These are phyloP conservation scores for Percopsis omiscomaycus DNA, from an alignment of 2,797 vertebrate genomes.

Conservation along the genomic window DNA sequence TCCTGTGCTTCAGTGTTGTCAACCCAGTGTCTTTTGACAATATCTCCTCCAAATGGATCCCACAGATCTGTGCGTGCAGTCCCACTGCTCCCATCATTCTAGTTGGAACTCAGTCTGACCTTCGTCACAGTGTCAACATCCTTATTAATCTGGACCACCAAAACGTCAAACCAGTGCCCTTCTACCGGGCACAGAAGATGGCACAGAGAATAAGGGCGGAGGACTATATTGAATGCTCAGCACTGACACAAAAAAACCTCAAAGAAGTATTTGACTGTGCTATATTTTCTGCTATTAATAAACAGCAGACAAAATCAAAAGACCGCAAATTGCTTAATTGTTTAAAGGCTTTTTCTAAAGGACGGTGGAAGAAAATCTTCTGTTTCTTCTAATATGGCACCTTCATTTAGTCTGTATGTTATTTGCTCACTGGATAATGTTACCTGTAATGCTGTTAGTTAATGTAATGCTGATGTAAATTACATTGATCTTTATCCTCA, in stretches of 20 bases:
- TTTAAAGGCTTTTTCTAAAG: slow-evolving; percentile 85
- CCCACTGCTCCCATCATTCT: slow-evolving; percentile 85
- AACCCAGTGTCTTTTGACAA: slow-evolving; percentile 92
- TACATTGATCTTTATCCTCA: too few species aligned
- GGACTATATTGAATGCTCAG: slow-evolving; percentile 91
- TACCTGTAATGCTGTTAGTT: too few species aligned
- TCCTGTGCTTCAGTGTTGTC: slow-evolving; percentile 95
- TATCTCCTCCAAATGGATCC: slow-evolving; percentile 92
- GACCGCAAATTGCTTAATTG: slow-evolving; percentile 83
- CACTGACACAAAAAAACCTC: slow-evolving; percentile 92
- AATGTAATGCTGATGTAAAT: too few species aligned
- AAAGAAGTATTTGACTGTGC: slow-evolving; percentile 93
- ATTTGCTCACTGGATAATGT: background rate
- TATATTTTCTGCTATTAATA: slow-evolving; percentile 87
- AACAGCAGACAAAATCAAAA: slow-evolving; percentile 82
- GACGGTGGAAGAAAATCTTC: slow-evolving; percentile 90
- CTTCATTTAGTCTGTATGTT: background rate
- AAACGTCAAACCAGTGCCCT: slow-evolving; percentile 79
- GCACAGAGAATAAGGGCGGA: slow-evolving; percentile 87
- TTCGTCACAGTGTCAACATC: slow-evolving; percentile 85
- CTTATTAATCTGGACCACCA: slow-evolving; percentile 85
- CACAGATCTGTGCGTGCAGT: slow-evolving; percentile 88
- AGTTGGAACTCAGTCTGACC: slow-evolving; percentile 91
- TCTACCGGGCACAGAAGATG: slow-evolving; percentile 80
- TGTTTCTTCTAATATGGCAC: slow-evolving; percentile 78